Base-by-base conservation (phyloP, 2,888 invertebrate species). In the Choreutis nemorana region DNA sequence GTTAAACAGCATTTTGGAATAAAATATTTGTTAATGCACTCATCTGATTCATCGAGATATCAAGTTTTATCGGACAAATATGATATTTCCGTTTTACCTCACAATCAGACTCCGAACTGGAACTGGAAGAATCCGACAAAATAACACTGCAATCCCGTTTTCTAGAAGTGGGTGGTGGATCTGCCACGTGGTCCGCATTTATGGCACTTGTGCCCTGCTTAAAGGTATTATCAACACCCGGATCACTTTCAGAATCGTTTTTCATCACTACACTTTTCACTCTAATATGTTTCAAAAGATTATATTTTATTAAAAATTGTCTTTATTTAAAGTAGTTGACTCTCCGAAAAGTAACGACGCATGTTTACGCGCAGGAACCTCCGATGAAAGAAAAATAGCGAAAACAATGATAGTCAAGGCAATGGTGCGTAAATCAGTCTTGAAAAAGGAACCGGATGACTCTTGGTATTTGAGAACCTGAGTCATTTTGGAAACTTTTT, bases 21-120 rank as follows among this genome's bases (percentile, higher is more conserved):
- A 5, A 5, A 18, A 18, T 18, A 18, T 6, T 18, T 18, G 18
- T 18, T 18, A 18, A 18, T 18, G 8, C 8, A 6, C 5, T 18
- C 8, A 6, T 5, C 8, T 18, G 18, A 18, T 8, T 18, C 18
- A 18, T 8, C 18, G 18, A 18, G 4, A 6, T 18, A 6, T 18
- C 5, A 18, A 6, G 5, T 18, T 18, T 18, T 8, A 6, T 18
- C 18, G 5, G 18, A 18, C 18, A 18, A 8, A 15, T 16, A 9
- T 11, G 27, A n/a, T 30, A 26, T n/a, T 9, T 21, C 15, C 25
- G 12, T 25, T 30, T 30, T 14, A 14, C 30, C 21, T 30, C n/a
- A 14, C 4, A 14, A n/a, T n/a, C n/a, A n/a, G n/a, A n/a, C n/a
- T n/a, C n/a, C n/a, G n/a, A n/a, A n/a, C n/a, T n/a, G n/a, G n/a